Evolutionary conservation across 35 echinoderm and acorn worm genomes (phyloP).

Genomic region (Anneissia japonica): DNA sequence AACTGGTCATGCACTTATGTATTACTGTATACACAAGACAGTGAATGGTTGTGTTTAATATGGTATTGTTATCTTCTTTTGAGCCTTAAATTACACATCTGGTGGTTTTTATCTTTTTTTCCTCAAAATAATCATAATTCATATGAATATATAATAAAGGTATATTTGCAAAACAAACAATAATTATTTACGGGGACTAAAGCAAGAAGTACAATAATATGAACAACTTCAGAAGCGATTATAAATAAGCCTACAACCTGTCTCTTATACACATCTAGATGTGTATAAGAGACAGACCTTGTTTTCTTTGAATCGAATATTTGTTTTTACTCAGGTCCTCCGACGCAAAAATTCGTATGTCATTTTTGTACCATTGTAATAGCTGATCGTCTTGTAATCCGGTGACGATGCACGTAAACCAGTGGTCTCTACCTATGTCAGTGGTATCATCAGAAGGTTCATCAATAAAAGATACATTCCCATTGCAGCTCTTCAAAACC

Average conservation of each 20-base stretch:
- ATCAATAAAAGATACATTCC: neutral
- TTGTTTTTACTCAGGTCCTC: neutral
- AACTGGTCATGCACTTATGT: too few relatives aligned
- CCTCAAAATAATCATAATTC: neutral
- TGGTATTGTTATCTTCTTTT: neutral
- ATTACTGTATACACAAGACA: too few relatives aligned
- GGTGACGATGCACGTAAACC: neutral
- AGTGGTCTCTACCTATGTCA: neutral
- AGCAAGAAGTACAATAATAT: neutral
- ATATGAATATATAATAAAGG: neutral
- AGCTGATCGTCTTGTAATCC: neutral
- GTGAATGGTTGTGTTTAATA: neutral
- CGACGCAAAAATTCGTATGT: too few relatives aligned
- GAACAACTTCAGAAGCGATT: neutral
- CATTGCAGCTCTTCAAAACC: too few relatives aligned
- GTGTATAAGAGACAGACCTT: neutral
- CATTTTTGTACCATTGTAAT: neutral
- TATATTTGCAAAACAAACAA: neutral
- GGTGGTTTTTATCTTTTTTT: neutral
- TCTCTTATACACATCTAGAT: neutral
- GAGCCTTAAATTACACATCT: neutral
- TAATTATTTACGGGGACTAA: neutral
- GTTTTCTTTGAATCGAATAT: neutral
- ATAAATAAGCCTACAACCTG: too few relatives aligned
- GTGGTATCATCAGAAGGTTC: neutral